Evolutionary conservation across 1,140 invertebrate genomes (phyloP).

Genomic region (Aphelinus atriplicis): DNA sequence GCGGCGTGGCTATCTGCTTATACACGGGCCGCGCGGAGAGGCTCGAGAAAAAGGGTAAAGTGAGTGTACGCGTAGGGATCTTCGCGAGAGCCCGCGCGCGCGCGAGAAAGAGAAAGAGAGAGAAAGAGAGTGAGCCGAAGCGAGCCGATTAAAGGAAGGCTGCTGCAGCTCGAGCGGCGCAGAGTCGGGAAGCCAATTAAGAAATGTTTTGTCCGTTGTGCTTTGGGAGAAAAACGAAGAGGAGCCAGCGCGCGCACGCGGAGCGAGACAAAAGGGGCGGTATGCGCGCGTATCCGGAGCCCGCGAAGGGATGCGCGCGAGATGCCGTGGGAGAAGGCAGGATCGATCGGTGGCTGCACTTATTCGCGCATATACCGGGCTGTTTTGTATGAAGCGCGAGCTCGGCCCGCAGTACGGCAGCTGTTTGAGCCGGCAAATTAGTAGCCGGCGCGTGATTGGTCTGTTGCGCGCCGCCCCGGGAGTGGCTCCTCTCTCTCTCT

Average conservation of each 20-base stretch:
- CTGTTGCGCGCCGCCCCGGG: slow-evolving; percentile 58
- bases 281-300: background rate
- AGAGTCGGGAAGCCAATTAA: slow-evolving; percentile 62
- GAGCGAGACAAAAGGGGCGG: slow-evolving; percentile 20
- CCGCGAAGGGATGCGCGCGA: slow-evolving; percentile 29
- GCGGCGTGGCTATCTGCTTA: slow-evolving; percentile 17
- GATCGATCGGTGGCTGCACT: background rate
- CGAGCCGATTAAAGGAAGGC: too few species aligned
- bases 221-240: background rate
- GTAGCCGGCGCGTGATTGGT: slow-evolving; percentile 67
- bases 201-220: slow-evolving; percentile 66
- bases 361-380: background rate
- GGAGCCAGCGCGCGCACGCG: background rate
- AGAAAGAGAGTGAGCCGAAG: slow-evolving; percentile 43
- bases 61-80: background rate
- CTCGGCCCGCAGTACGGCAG: slow-evolving; percentile 64
- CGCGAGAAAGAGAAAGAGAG: slow-evolving; percentile 23
- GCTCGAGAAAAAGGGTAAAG: too few species aligned
- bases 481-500: slow-evolving; percentile 18
- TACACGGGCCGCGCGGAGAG: slow-evolving; percentile 25
- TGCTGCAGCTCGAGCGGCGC: too few species aligned
- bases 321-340: background rate
- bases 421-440: slow-evolving; percentile 66
- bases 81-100: slow-evolving; percentile 7
- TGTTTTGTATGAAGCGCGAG: slow-evolving; percentile 16